Conservation (phyloP, 2,888 invertebrate species). For the Eupithecia subumbrata region DNA sequence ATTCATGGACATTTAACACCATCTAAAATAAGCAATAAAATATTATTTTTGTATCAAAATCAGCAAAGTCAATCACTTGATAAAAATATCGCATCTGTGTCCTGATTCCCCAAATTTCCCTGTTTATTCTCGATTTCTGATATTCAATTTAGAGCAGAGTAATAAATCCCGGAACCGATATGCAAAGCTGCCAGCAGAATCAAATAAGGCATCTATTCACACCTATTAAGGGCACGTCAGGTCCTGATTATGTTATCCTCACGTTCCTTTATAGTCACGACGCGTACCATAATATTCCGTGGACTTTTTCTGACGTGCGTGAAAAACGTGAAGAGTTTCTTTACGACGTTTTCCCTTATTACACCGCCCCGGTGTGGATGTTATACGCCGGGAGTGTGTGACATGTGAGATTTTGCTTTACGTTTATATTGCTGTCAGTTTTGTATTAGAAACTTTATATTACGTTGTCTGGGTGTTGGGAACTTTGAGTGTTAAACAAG, state of each 20-base stretch:
- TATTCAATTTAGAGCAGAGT: neutral
- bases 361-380: slow-evolving; percentile 22
- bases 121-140: neutral
- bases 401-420: slow-evolving; percentile 25
- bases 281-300: slow-evolving; percentile 33
- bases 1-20: neutral
- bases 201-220: slow-evolving; percentile 22
- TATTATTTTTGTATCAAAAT: neutral
- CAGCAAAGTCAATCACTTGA: neutral
- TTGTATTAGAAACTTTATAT: neutral
- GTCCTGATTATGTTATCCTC: slow-evolving; percentile 31
- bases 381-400: slow-evolving; percentile 9
- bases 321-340: slow-evolving; percentile 42
- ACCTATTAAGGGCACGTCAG: slow-evolving; percentile 28
- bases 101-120: neutral
- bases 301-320: slow-evolving; percentile 36
- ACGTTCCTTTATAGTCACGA: slow-evolving; percentile 33
- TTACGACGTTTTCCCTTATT: slow-evolving; percentile 38
- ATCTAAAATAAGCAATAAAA: neutral
- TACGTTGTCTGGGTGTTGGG: neutral
- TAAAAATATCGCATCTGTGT: neutral
- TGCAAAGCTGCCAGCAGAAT: slow-evolving; percentile 6
- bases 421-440: slow-evolving; percentile 10
- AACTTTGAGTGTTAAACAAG: neutral
- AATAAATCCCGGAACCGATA: slow-evolving; percentile 4